Base-by-base conservation (phyloP, 2,113 vertebrate species). In the Octodon degus region DNA sequence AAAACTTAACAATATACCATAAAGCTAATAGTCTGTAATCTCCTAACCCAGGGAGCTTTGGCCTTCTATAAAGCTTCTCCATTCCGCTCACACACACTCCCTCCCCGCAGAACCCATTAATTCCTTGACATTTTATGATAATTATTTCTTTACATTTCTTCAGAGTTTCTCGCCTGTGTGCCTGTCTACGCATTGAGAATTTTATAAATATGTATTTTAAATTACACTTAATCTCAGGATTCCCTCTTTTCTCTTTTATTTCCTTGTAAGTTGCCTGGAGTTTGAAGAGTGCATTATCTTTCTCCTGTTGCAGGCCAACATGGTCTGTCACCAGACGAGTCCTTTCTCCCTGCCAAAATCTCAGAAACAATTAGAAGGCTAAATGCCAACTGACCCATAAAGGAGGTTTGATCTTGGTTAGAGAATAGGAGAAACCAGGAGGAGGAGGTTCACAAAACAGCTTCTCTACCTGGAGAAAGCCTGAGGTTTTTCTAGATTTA, bases 31-130 rank as follows among this genome's bases (percentile, higher is more conserved):
- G 47, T 10, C 16, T 27, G 17, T 19, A 9, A 43, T 27, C 2
- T 17, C 5, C 5, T 1, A 0, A 16, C 72, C 62, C 32, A 1
- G 3, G 53, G 12, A 63, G 24, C 22, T 22, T 32, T 12, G 11
- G 27, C 27, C 12, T 63, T 65, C 24, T 72, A 9, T 2, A 27
- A 20, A 43, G 12, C 25, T 11, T 30, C 72, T 58, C 22, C 6
- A 53, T 20, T 34, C 68, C 13, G 20, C 12, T 27, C 43, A 37
- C 27, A 43, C 55, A 17, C 43, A 16, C 13, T 1, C 2, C 30
- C 34, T 43, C 30, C 43, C 74, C 80, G 55, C 22, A 10, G 65
- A 90, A 60, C 27, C 16, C 17, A 22, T 81, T 27, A 30, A 17
- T 16, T 43, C 67, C 43, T 47, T 86, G 91, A 86, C 4, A 58